Evolutionary conservation across 2,888 invertebrate species (phyloP).

Genomic region (Lymantria monacha): DNA sequence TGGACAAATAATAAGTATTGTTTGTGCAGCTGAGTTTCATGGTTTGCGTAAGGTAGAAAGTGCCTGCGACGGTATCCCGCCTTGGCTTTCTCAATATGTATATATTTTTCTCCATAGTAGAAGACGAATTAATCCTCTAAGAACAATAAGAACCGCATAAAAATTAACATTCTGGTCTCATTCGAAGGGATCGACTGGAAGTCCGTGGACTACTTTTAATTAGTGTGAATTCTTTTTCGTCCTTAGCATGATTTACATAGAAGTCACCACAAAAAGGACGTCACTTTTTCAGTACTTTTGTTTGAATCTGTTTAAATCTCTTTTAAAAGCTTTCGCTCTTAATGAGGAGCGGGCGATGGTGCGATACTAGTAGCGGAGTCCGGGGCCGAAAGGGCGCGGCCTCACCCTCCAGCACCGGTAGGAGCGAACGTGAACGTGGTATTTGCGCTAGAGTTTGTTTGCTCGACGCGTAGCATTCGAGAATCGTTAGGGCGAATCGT

Average conservation of each 20-base stretch:
- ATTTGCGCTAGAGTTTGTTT: conserved; percentile 70
- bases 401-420: conserved; percentile 30
- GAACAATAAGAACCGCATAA: conserved; percentile 51
- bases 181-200: conserved; percentile 54
- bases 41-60: conserved; percentile 27
- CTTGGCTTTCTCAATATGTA: conserved; percentile 29
- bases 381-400: conserved; percentile 31
- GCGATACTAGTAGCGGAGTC: conserved; percentile 40
- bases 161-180: conserved; percentile 65
- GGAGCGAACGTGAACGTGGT: conserved; percentile 48
- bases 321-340: conserved; percentile 72
- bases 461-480: conserved; percentile 76
- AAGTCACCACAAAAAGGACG: conserved; percentile 74
- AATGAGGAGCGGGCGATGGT: conserved; percentile 66
- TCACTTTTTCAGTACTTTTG: conserved; percentile 72
- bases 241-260: conserved; percentile 69
- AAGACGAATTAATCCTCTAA: conserved; percentile 51
- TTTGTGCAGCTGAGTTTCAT: conserved; percentile 66
- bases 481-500: conserved; percentile 77
- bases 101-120: conserved; percentile 40
- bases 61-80: conserved; percentile 31
- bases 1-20: conserved; percentile 68
- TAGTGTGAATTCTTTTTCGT: conserved; percentile 65
- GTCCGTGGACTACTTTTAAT: conserved; percentile 66
- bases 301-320: conserved; percentile 74